Percentiles rank a stretch among this genome's conserved stretches.
Conservation (phyloP, 2,888 invertebrate genomes). For the Acronicta leporina region DNA sequence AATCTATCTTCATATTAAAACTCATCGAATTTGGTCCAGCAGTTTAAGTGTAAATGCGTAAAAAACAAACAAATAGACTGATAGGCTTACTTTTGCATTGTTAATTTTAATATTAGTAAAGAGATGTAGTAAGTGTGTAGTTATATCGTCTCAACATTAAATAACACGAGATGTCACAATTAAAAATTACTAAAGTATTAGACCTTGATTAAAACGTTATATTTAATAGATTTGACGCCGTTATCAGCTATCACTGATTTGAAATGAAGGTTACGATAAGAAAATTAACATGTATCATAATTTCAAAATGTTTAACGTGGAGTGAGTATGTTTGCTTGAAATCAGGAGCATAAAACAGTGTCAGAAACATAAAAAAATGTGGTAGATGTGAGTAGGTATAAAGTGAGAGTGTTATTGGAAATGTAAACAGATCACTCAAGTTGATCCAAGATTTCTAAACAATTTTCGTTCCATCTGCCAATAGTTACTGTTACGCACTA, state of each 20-base stretch:
- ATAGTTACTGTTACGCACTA: conserved; percentile 26
- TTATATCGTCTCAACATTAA: too few species aligned
- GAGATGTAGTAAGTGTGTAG: too few species aligned
- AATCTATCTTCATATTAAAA: too few species aligned
- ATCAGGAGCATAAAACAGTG: conserved; percentile 21
- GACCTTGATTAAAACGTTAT: neutral
- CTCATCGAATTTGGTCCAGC: too few species aligned
- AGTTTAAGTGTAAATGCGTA: too few species aligned
- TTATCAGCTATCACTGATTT: conserved; percentile 29
- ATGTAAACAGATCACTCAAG: conserved; percentile 31
- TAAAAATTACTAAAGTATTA: too few species aligned
- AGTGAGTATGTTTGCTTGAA: conserved; percentile 18
- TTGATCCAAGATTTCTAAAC: conserved; percentile 25
- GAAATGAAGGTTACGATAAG: conserved; percentile 28
- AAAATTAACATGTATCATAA: conserved; percentile 4
- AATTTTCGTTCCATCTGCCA: conserved; percentile 29
- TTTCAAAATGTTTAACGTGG: neutral
- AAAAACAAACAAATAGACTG: too few species aligned
- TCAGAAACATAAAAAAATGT: conserved; percentile 22
- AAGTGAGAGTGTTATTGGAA: conserved; percentile 14
- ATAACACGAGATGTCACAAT: too few species aligned
- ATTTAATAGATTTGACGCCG: conserved; percentile 10
- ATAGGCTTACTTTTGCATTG: too few species aligned
- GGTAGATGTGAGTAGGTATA: conserved; percentile 25
- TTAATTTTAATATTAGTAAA: too few species aligned